Conservation (phyloP, 2,888 invertebrate genomes). For the Drosophila picticornis region DNA sequence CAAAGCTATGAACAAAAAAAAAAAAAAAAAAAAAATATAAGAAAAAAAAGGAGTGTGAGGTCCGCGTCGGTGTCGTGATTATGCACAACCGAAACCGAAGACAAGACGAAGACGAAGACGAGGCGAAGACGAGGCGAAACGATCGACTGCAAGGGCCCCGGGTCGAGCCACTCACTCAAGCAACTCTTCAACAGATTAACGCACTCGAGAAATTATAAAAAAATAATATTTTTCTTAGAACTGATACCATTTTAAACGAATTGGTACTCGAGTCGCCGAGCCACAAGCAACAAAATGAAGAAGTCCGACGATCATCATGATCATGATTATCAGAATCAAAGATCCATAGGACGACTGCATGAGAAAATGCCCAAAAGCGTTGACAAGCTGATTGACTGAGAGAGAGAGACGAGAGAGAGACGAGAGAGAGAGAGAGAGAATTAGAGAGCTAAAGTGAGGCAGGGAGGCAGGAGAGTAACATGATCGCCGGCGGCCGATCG, state of each 20-base stretch:
- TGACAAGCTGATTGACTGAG: constrained; percentile 35
- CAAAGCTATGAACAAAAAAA: constrained; percentile 12
- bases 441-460: background rate
- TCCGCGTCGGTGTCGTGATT: constrained; percentile 65
- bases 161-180: constrained; percentile 60
- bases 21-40: background rate
- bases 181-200: constrained; percentile 80
- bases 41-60: constrained; percentile 13
- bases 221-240: constrained; percentile 83
- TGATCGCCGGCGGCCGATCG: constrained; percentile 46
- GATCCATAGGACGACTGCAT: constrained; percentile 27
- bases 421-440: background rate
- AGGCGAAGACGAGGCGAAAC: constrained; percentile 6
- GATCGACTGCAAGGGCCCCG: constrained; percentile 31
- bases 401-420: constrained; percentile 3
- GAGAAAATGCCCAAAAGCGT: constrained; percentile 56
- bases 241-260: constrained; percentile 84
- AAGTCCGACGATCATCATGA: constrained; percentile 57
- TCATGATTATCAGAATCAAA: constrained; percentile 20
- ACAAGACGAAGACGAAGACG: constrained; percentile 11
- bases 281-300: constrained; percentile 60
- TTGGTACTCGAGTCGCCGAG: constrained; percentile 78
- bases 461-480: constrained; percentile 26
- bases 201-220: constrained; percentile 84
- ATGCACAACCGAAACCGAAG: constrained; percentile 57